phyloP scores from a whole-genome alignment of 2,888 invertebrate genomes.

The Aphidoletes aphidimyza region DNA sequence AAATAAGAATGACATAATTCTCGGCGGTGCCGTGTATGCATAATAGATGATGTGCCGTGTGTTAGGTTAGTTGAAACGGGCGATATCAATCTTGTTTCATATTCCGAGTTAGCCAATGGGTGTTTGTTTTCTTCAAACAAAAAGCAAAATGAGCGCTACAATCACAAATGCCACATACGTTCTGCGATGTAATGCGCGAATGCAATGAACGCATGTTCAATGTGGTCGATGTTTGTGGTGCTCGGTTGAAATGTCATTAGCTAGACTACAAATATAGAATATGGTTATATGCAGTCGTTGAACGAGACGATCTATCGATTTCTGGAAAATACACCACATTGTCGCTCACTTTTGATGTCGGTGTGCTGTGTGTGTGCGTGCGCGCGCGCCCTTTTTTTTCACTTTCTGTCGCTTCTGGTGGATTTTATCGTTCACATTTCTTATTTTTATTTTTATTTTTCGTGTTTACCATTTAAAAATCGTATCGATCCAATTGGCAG shows the following conservation, averaged over 20 bases:
- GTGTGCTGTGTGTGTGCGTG: too few species aligned
- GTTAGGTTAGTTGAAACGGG: too few species aligned
- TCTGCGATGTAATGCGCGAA: background rate
- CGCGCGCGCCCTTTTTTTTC: too few species aligned
- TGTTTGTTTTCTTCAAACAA: too few species aligned
- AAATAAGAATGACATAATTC: slow-evolving; percentile 22
- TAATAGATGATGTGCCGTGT: slow-evolving; percentile 25
- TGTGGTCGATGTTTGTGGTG: background rate
- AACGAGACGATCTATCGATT: slow-evolving; percentile 33
- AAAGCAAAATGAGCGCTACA: too few species aligned
- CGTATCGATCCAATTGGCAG: slow-evolving; percentile 9
- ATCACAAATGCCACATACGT: background rate
- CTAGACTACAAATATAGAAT: slow-evolving; percentile 34
- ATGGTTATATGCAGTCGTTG: background rate
- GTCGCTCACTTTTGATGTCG: too few species aligned
- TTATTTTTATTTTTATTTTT: background rate
- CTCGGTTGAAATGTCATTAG: slow-evolving; percentile 19
- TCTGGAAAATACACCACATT: slow-evolving; percentile 6
- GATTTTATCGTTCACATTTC: background rate
- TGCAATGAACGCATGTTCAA: background rate
- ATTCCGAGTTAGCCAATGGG: too few species aligned
- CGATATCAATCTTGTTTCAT: background rate
- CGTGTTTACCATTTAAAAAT: background rate
- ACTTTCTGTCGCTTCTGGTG: background rate
- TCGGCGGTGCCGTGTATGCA: slow-evolving; percentile 17